Percentiles rank a stretch among this genome's conserved stretches.
These are phyloP conservation scores for Oreotrochilus melanogaster DNA, from an alignment of 2,113 vertebrate genomes.

Conservation along the genomic window DNA sequence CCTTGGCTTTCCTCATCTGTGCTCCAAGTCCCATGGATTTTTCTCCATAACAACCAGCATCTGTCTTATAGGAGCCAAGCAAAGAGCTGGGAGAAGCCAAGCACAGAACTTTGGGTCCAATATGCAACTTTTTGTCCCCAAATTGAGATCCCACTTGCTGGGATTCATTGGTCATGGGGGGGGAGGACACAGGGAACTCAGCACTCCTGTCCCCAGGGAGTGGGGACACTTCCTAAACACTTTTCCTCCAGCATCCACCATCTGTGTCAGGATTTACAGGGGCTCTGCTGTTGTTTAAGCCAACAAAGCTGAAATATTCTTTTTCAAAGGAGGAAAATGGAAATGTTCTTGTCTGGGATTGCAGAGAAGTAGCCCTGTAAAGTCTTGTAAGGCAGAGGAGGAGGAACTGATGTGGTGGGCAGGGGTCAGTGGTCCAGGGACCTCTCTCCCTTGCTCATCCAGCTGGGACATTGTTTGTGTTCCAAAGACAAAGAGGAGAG, in stretches of 20 bases:
- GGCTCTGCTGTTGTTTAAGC: background rate
- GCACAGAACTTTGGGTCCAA: background rate
- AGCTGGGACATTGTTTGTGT: background rate
- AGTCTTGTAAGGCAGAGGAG: background rate
- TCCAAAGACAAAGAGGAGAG: background rate
- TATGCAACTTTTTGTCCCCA: background rate
- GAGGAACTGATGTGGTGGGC: background rate
- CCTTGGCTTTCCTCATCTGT: rapidly evolving
- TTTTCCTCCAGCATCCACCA: background rate
- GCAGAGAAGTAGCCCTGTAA: background rate
- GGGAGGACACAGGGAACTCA: background rate
- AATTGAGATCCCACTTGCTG: background rate
- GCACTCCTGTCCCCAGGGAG: background rate
- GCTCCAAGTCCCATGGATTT: background rate
- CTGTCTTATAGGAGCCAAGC: background rate
- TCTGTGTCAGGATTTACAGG: background rate
- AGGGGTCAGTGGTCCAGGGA: background rate
- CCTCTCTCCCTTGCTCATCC: background rate
- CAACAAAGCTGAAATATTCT: background rate
- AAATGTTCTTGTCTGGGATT: background rate
- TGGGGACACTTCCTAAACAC: background rate
- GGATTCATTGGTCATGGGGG: background rate
- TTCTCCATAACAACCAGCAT: background rate
- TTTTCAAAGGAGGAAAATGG: background rate
- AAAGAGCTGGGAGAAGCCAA: background rate